phyloP scores from a whole-genome alignment of 2,888 invertebrate species.

The Acrocyrtus sp. region DNA sequence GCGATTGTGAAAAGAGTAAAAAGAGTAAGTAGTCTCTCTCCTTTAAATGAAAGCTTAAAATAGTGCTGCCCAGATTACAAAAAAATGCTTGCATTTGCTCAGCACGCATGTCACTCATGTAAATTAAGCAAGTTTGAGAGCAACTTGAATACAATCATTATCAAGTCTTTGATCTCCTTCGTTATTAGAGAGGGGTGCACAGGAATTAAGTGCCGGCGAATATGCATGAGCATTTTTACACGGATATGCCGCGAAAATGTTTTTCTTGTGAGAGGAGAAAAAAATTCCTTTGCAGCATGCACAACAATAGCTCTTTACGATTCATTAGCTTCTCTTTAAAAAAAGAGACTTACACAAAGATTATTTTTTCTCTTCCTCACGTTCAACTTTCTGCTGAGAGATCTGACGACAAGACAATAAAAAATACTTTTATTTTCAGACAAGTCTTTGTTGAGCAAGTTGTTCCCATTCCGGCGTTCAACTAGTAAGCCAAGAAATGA shows the following conservation, averaged over 20 bases:
- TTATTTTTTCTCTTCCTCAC: constrained; percentile 26
- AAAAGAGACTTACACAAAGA: too few species aligned
- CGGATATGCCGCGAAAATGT: too few species aligned
- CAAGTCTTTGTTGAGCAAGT: constrained; percentile 58
- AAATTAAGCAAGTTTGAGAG: constrained; percentile 24
- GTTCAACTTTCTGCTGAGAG: not conserved
- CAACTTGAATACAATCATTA: constrained; percentile 1
- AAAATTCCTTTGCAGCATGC: constrained; percentile 20
- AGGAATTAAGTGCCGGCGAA: too few species aligned
- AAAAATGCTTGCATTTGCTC: constrained; percentile 7
- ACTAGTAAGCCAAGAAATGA: constrained; percentile 51
- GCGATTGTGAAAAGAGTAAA: constrained; percentile 26
- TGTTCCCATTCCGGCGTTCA: constrained; percentile 58
- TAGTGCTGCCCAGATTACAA: constrained; percentile 16
- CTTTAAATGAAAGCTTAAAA: constrained; percentile 4
- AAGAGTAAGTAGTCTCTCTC: constrained; percentile 40
- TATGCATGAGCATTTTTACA: too few species aligned
- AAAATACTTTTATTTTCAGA: constrained; percentile 49
- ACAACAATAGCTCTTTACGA: constrained; percentile 35
- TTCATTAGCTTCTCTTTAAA: constrained; percentile 34
- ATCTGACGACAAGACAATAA: constrained; percentile 32
- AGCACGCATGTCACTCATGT: constrained; percentile 5
- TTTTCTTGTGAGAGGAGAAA: not conserved
- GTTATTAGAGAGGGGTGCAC: too few species aligned
- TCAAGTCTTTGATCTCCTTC: constrained; percentile 15